These are phyloP conservation scores for Nemapogon koenigi DNA, from an alignment of 2,888 invertebrate species.

Conservation along the genomic window DNA sequence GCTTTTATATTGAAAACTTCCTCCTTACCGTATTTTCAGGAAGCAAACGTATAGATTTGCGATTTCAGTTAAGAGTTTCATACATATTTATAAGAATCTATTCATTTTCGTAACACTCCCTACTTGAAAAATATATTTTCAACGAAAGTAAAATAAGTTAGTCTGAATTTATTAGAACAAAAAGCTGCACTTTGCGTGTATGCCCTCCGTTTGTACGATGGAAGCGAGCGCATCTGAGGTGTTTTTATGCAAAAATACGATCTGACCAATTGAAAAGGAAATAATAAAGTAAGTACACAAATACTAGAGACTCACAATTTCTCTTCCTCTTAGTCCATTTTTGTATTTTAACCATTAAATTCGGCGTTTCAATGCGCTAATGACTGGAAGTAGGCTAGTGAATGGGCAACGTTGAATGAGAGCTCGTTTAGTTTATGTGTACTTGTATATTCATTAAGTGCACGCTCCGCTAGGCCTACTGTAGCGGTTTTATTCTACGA, in stretches of 20 bases:
- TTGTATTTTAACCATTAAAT: conserved; percentile 22
- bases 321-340: conserved; percentile 1
- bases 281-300: conserved; percentile 7
- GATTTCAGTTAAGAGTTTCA: too few relatives aligned
- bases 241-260: conserved; percentile 10
- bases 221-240: conserved; percentile 8
- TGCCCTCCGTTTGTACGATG: conserved; percentile 1
- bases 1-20: conserved; percentile 24
- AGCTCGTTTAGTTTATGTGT: background rate
- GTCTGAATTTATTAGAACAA: too few relatives aligned
- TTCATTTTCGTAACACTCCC: too few relatives aligned
- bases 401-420: conserved; percentile 4
- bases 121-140: too few relatives aligned
- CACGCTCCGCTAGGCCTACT: too few relatives aligned
- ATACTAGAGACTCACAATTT: conserved; percentile 1
- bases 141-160: too few relatives aligned
- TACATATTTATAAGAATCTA: too few relatives aligned
- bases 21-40: background rate
- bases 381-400: conserved; percentile 24
- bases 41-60: too few relatives aligned
- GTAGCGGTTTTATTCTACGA: too few relatives aligned
- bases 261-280: conserved; percentile 9
- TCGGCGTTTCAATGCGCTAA: conserved; percentile 54
- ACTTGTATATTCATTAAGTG: too few relatives aligned
- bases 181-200: too few relatives aligned